Evolutionary conservation across 1,140 invertebrate species (phyloP).

Genomic region (Agrilus planipennis): DNA sequence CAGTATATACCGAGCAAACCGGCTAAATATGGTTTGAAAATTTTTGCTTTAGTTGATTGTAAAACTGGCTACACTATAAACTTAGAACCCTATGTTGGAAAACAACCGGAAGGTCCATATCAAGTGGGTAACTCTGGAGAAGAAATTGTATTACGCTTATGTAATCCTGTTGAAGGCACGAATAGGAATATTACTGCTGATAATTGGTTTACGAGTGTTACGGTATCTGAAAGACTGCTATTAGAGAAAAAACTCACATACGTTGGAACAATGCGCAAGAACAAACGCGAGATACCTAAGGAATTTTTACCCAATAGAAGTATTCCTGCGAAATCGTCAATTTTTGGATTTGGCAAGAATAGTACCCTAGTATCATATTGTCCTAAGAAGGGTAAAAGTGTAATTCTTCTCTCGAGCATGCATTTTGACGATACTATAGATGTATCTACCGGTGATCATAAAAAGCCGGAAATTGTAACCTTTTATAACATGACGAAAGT

Average conservation of each 20-base stretch:
- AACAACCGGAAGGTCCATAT: too few relatives aligned
- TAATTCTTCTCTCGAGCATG: slow-evolving; percentile 3
- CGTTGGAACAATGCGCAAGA: slow-evolving; percentile 1
- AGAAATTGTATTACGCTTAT: slow-evolving; percentile 1
- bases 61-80: too few relatives aligned
- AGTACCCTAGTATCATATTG: slow-evolving; percentile 2
- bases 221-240: not conserved
- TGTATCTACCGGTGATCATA: too few relatives aligned
- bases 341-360: slow-evolving; percentile 4
- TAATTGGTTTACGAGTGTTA: slow-evolving; percentile 1
- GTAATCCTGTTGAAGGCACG: not conserved
- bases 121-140: too few relatives aligned
- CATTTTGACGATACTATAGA: too few relatives aligned
- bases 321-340: not conserved
- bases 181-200: slow-evolving; percentile 3
- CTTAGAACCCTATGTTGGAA: too few relatives aligned
- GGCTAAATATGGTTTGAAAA: not conserved
- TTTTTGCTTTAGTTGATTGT: too few relatives aligned
- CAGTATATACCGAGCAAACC: slow-evolving; percentile 27
- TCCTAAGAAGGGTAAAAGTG: not conserved
- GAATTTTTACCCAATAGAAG: not conserved
- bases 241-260: not conserved
- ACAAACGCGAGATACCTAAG: slow-evolving; percentile 3
- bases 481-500: too few relatives aligned
- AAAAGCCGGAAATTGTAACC: too few relatives aligned